These are phyloP conservation scores for Ciconia stormi DNA, from an alignment of 2,113 vertebrate genomes.

Conservation along the genomic window DNA sequence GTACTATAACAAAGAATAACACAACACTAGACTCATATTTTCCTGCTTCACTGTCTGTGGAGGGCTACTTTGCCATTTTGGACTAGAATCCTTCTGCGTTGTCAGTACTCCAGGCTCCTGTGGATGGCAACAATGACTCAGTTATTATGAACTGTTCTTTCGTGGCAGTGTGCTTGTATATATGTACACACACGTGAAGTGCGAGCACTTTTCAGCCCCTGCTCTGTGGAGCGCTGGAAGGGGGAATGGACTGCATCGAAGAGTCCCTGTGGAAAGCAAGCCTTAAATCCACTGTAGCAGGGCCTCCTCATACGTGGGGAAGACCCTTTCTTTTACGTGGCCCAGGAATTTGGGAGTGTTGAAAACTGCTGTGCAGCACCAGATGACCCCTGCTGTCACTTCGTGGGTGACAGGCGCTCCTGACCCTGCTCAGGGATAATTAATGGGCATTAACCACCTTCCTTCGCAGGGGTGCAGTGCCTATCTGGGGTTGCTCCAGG, in stretches of 20 bases:
- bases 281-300: background rate
- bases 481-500: background rate
- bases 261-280: background rate
- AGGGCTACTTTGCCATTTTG: slow-evolving; percentile 19
- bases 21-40: background rate
- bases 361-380: background rate
- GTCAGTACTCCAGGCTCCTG: slow-evolving; percentile 59
- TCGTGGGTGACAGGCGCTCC: background rate
- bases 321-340: background rate
- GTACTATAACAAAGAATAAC: background rate
- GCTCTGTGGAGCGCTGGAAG: background rate
- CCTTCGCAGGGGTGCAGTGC: background rate
- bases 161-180: fast-evolving
- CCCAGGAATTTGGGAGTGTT: background rate
- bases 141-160: slow-evolving; percentile 38
- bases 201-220: background rate
- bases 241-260: background rate
- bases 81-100: background rate
- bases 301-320: fast-evolving
- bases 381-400: slow-evolving; percentile 26
- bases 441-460: slow-evolving; percentile 18
- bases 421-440: slow-evolving; percentile 29
- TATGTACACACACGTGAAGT: background rate
- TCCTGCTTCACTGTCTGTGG: background rate
- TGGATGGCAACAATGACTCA: slow-evolving; percentile 63